Evolutionary conservation across 2,113 vertebrate genomes (phyloP).

Genomic region (Chionomys nivalis): DNA sequence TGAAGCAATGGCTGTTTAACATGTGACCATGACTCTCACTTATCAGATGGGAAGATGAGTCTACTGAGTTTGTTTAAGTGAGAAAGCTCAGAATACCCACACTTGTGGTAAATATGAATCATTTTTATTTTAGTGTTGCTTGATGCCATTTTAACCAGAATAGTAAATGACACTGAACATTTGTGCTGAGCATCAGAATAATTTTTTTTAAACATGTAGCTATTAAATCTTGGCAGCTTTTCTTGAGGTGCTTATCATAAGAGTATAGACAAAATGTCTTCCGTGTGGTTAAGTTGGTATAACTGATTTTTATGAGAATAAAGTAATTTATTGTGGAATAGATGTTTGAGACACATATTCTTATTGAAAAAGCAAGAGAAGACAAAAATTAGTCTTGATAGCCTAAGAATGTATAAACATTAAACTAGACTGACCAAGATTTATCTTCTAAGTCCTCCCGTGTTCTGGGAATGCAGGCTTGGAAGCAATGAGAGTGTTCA

Average conservation of each 20-base stretch:
- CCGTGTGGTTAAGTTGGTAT: background rate
- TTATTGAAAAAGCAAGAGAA: slow-evolving; percentile 14
- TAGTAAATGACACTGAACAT: slow-evolving; percentile 38
- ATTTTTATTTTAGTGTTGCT: slow-evolving; percentile 65
- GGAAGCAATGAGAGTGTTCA: background rate
- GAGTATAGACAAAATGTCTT: slow-evolving; percentile 41
- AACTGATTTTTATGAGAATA: background rate
- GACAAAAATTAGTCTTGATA: slow-evolving; percentile 21
- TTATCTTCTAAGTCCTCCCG: background rate
- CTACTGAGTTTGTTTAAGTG: slow-evolving; percentile 45
- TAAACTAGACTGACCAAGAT: background rate
- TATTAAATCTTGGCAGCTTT: slow-evolving; percentile 34
- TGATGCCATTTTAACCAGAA: slow-evolving; percentile 42
- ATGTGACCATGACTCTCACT: slow-evolving; percentile 56
- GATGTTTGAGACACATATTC: background rate
- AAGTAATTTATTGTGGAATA: background rate
- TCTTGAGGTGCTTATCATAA: slow-evolving; percentile 3
- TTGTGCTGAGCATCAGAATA: slow-evolving; percentile 25
- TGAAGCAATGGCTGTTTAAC: slow-evolving; percentile 22
- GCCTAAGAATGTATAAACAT: background rate
- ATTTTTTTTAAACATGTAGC: slow-evolving; percentile 27
- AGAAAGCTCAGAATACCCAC: slow-evolving; percentile 51
- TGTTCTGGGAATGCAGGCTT: background rate
- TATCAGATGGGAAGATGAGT: slow-evolving; percentile 1
- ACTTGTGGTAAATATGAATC: slow-evolving; percentile 47